Conservation (phyloP, 2,888 invertebrate species). For the Caenorhabditis sp. region DNA sequence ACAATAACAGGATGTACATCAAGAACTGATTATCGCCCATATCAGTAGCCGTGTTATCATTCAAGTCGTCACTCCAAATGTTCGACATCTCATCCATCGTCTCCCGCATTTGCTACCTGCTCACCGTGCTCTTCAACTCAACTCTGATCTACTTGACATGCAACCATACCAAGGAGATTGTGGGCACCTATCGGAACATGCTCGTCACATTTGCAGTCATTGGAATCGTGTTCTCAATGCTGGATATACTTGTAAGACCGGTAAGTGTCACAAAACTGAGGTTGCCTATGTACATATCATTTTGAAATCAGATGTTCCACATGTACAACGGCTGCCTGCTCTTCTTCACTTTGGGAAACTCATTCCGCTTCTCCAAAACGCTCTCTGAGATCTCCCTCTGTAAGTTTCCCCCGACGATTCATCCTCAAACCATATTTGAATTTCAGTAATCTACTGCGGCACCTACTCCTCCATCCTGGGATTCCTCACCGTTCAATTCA, state of each 20-base stretch:
- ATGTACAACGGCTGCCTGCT: slow-evolving; percentile 37
- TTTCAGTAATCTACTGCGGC: slow-evolving; percentile 5
- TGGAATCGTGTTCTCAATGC: slow-evolving; percentile 6
- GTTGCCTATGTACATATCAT: no score
- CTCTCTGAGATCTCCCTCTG: no score
- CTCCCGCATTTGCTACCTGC: slow-evolving; percentile 12
- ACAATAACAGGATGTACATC: no score
- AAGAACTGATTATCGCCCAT: no score
- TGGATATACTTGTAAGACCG: slow-evolving; percentile 21
- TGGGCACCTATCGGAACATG: slow-evolving; percentile 19
- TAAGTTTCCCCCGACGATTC: no score
- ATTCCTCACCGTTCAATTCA: slow-evolving; percentile 23
- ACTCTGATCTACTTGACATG: slow-evolving; percentile 14
- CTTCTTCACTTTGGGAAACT: slow-evolving; percentile 31
- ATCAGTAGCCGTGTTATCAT: no score
- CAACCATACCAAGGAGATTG: slow-evolving; percentile 13
- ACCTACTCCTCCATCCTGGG: not conserved
- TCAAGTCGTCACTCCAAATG: no score
- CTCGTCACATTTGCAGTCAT: slow-evolving; percentile 15
- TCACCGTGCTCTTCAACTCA: slow-evolving; percentile 21
- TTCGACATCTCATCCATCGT: no score
- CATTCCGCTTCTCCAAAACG: no score
- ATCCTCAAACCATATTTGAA: no score
- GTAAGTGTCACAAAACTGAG: no score
- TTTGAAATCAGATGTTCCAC: no score